Base-by-base conservation (phyloP, 2,113 vertebrate genomes). In the Zeus faber region DNA sequence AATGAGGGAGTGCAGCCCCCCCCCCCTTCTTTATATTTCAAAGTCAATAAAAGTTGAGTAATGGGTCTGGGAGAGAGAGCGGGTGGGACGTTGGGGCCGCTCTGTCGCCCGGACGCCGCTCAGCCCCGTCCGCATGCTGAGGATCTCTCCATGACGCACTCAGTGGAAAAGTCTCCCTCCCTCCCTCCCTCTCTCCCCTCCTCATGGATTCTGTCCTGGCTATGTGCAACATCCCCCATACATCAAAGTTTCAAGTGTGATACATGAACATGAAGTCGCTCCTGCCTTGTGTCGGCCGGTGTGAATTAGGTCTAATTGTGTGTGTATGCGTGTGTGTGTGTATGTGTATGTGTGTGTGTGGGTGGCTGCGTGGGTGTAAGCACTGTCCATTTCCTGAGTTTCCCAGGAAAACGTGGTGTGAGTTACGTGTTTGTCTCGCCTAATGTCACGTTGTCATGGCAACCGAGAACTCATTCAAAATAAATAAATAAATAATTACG, bases 11-110 rank as follows among this genome's bases (percentile, higher is more conserved):
- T 20, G 47, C 39, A 21, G 11, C 18, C 17, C 46, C 48, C 63
- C n/a, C 56, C 60, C 61, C 45, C 62, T 65, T 49, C 62, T 59
- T 68, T 59, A 55, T 45, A 24, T 76, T 79, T 81, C 63, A 70
- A 45, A 74, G 79, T 80, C 53, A 82, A 83, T 82, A 81, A 80
- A 76, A 77, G 74, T 77, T 70, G 74, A 81, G 72, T 73, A 76
- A 80, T 58, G 68, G 56, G 61, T 71, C 6, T 11, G 26, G 47
- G 74, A 56, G 66, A 8, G n/a, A n/a, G n/a, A 70, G 70, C 24
- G 62, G 74, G 72, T 47, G 69, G 72, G 68, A 3, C 33, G 10
- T 10, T 2, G 9, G n/a, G 33, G 33, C n/a, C n/a, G n/a, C n/a
- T n/a, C n/a, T 16, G 43, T 56, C 25, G 35, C 49, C 53, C 47